Conservation (phyloP, 2,113 vertebrate species). For the Mesitornis unicolor region DNA sequence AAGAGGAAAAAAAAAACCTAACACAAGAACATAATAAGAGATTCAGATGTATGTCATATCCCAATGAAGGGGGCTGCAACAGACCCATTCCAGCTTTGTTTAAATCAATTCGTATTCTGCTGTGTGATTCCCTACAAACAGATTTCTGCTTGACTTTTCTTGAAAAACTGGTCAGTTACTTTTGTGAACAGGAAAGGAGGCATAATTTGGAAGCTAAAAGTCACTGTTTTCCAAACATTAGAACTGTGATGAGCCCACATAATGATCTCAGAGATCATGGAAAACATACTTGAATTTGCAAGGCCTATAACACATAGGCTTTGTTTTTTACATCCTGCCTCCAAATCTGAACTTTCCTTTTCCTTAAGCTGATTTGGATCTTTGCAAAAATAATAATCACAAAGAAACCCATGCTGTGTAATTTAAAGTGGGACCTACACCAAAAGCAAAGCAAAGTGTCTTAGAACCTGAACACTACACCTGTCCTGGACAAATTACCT, state of each 20-base stretch:
- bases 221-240: background rate
- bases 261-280: background rate
- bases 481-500: background rate
- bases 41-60: slow-evolving; percentile 26
- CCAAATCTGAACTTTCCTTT: background rate
- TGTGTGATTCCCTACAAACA: background rate
- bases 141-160: background rate
- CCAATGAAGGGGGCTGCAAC: background rate
- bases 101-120: slow-evolving; percentile 39
- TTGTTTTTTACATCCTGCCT: background rate
- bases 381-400: background rate
- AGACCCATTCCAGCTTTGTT: background rate
- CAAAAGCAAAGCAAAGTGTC: background rate
- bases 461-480: background rate
- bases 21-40: background rate
- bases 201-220: slow-evolving; percentile 4
- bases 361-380: background rate
- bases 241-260: background rate
- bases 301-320: background rate
- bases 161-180: slow-evolving; percentile 10
- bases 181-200: slow-evolving; percentile 8
- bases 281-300: background rate
- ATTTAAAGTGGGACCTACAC: background rate
- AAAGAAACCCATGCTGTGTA: background rate
- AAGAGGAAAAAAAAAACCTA: background rate